Evolutionary conservation across 2,888 invertebrate species (phyloP).

Genomic region (Drosophila eohydei): DNA sequence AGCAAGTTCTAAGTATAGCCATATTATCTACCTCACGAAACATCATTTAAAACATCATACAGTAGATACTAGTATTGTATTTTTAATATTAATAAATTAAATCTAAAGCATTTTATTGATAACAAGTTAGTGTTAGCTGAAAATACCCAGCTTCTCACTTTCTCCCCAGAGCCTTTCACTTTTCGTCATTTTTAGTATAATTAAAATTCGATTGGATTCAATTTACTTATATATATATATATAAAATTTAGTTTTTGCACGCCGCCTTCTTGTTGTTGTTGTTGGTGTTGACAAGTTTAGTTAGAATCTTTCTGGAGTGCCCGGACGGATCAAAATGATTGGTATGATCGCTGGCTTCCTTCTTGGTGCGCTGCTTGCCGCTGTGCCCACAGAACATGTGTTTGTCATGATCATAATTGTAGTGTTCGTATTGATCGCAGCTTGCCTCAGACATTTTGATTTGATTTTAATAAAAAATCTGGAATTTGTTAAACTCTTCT

Average conservation of each 20-base stretch:
- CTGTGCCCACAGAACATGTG: constrained; percentile 94
- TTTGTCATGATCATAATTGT: constrained; percentile 97
- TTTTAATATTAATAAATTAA: constrained; percentile 2
- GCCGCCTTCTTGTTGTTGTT: constrained; percentile 88
- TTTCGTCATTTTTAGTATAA: constrained; percentile 19
- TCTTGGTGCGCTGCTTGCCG: constrained; percentile 95
- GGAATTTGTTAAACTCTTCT: constrained; percentile 85
- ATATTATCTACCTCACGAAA: no score
- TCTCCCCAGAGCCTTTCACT: constrained; percentile 43
- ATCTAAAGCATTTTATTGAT: background rate
- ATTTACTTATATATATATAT: constrained; percentile 17
- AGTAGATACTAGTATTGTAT: constrained; percentile 12
- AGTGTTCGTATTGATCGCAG: constrained; percentile 96
- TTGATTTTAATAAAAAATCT: constrained; percentile 83
- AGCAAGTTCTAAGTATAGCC: no score
- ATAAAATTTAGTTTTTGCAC: constrained; percentile 62
- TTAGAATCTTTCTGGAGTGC: constrained; percentile 86
- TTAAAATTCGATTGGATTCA: constrained; percentile 28
- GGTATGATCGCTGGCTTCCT: constrained; percentile 94
- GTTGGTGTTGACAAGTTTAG: constrained; percentile 84
- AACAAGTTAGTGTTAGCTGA: constrained; percentile 9
- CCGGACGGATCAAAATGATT: constrained; percentile 96
- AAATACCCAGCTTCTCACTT: constrained; percentile 25
- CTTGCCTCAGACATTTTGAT: constrained; percentile 91
- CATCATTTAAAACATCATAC: background rate